Evolutionary conservation across 2,113 vertebrate species (phyloP), one percentile per base, ranked within the genome.

Genomic region (Anarhynchus alexandrinus): DNA sequence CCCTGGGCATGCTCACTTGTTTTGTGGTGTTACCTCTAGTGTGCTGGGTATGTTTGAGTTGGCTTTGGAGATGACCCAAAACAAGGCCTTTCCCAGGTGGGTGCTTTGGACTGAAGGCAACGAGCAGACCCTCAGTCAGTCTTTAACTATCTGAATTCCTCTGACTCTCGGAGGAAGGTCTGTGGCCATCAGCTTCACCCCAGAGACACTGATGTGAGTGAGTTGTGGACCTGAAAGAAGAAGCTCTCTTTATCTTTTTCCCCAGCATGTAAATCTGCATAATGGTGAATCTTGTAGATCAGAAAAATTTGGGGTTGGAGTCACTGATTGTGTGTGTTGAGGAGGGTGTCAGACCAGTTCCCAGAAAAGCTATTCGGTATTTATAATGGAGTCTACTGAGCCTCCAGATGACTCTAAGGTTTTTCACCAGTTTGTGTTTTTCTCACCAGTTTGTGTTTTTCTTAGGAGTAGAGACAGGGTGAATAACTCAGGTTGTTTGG

Each of bases 141-240:
- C 32, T 90, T 86, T 25, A 26, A 12, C 8, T 36, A 9, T 42
- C 27, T 17, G 45, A 70, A 42, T 38, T 67, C 23, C 30, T 71
- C 30, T 59, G n/a, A 22, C 11, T 52, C 5, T 13, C 5, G 12
- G 11, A 38, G 58, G 74, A 79, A 88, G 13, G 23, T 36, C 51
- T 62, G 25, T 34, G 76, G 26, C 64, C 61, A 26, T 5, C 69
- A n/a, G 21, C 16, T 45, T 52, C 49, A 30, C 5, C 32, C 19
- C 40, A 27, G 26, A 34, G 26, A 30, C 18, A 21, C 18, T 7
- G 27, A 14, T 51, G 29, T 38, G 51, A 52, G 11, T 10, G 29
- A 74, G 12, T 0, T 45, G 23, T 14, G 67, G 38, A 19, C 27
- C 5, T 2, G 32, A 64, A 13, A 17, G 29, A 8, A 0, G 18